Evolutionary conservation across 2,797 vertebrate genomes (phyloP).

Genomic region (Threskiornis aethiopicus): DNA sequence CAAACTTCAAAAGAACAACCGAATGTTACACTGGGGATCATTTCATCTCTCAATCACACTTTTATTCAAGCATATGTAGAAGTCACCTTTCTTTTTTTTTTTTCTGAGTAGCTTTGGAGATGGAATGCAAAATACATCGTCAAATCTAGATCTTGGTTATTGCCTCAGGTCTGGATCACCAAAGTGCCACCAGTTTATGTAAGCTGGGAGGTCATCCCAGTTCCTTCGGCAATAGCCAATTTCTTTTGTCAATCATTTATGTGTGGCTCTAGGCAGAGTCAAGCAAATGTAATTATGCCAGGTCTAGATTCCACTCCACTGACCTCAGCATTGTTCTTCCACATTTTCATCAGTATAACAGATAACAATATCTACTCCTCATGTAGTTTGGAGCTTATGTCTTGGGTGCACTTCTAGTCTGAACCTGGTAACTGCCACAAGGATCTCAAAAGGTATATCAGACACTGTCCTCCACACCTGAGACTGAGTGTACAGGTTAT

Average conservation of each 20-base stretch:
- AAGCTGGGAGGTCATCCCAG: neutral
- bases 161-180: neutral
- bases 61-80: neutral
- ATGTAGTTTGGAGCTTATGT: too few species aligned
- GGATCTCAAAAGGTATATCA: neutral
- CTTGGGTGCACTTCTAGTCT: neutral
- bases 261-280: neutral
- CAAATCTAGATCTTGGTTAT: neutral
- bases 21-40: neutral
- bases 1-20: neutral
- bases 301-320: neutral
- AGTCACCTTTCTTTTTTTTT: neutral
- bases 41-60: neutral
- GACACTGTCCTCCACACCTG: neutral
- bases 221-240: neutral
- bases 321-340: neutral
- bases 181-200: neutral
- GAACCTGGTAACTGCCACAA: neutral
- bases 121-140: neutral
- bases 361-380: neutral
- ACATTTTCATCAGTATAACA: neutral
- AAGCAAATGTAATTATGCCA: neutral
- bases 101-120: neutral
- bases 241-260: neutral
- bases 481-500: neutral